Evolutionary conservation across 2,113 vertebrate species (phyloP).

Genomic region (Petrocephalus zakoni): DNA sequence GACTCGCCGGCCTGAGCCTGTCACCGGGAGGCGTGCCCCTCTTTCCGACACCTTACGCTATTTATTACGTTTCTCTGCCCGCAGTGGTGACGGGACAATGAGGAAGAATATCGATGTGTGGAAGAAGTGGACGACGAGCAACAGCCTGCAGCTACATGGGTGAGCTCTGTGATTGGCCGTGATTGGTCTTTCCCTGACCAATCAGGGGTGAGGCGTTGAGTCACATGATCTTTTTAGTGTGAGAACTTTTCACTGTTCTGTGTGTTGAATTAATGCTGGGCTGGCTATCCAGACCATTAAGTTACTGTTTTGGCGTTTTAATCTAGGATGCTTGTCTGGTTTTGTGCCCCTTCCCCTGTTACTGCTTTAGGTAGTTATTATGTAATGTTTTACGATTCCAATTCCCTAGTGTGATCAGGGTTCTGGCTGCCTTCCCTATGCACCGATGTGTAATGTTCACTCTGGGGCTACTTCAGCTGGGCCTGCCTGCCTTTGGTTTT

Average conservation of each 20-base stretch:
- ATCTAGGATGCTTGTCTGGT: not conserved
- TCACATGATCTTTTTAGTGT: not conserved
- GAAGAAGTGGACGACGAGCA: constrained; percentile 95
- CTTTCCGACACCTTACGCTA: not conserved
- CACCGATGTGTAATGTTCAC: not conserved
- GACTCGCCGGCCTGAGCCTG: not conserved
- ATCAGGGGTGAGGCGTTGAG: not conserved
- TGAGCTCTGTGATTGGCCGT: constrained; percentile 41
- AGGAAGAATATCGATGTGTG: constrained; percentile 97
- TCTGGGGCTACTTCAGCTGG: not conserved
- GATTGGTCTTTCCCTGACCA: not conserved
- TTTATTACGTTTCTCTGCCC: not conserved
- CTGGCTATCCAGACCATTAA: not conserved
- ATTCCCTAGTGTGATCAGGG: too few species aligned
- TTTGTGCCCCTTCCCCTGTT: too few species aligned
- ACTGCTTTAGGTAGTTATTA: not conserved
- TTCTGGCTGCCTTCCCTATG: not conserved
- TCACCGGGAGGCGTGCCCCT: not conserved
- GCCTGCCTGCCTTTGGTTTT: not conserved
- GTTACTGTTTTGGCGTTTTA: not conserved
- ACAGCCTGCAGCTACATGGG: constrained; percentile 96
- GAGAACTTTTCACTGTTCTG: not conserved
- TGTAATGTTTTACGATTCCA: not conserved
- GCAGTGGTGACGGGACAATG: constrained; percentile 92
- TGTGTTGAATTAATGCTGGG: not conserved